Percentiles rank a stretch among this genome's conserved stretches.
These are phyloP conservation scores for Entomyzon cyanotis DNA, from an alignment of 2,113 vertebrate species.

Conservation along the genomic window DNA sequence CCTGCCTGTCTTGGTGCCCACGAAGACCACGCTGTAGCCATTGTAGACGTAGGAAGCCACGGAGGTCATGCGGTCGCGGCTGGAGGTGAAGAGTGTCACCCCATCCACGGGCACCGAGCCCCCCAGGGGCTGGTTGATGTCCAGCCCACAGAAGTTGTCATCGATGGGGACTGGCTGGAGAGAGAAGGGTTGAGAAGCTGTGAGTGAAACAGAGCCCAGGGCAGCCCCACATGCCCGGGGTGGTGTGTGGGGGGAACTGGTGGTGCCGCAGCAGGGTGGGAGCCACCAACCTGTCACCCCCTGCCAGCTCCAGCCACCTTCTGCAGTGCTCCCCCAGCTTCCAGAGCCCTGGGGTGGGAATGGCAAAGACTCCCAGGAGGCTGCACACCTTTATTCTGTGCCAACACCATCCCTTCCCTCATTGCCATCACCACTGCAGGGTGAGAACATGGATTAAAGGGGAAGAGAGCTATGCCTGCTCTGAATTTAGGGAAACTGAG, in stretches of 20 bases:
- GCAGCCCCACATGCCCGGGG: background rate
- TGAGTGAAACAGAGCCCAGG: background rate
- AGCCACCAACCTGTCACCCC: rapidly evolving
- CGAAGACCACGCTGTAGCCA: slow-evolving; percentile 93
- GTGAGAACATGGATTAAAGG: background rate
- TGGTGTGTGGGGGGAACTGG: background rate
- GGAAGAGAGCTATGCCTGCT: background rate
- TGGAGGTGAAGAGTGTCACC: slow-evolving; percentile 89
- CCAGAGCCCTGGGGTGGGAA: background rate
- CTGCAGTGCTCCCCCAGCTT: background rate
- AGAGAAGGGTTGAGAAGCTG: background rate
- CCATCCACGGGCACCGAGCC: slow-evolving; percentile 92
- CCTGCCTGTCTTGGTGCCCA: slow-evolving; percentile 93
- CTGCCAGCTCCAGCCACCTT: background rate
- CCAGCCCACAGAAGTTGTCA: slow-evolving; percentile 96
- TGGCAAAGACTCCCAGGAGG: background rate
- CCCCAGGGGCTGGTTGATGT: slow-evolving; percentile 98
- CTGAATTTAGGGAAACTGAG: background rate
- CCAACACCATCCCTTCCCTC: background rate
- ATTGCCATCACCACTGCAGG: background rate
- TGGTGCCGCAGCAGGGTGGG: rapidly evolving
- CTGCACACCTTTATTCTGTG: background rate
- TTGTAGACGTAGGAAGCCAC: slow-evolving; percentile 97
- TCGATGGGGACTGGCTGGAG: slow-evolving; percentile 96
- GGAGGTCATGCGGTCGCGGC: slow-evolving; percentile 91